Base-by-base conservation (phyloP, 1,140 invertebrate genomes). In the Leptopilina clavipes region DNA sequence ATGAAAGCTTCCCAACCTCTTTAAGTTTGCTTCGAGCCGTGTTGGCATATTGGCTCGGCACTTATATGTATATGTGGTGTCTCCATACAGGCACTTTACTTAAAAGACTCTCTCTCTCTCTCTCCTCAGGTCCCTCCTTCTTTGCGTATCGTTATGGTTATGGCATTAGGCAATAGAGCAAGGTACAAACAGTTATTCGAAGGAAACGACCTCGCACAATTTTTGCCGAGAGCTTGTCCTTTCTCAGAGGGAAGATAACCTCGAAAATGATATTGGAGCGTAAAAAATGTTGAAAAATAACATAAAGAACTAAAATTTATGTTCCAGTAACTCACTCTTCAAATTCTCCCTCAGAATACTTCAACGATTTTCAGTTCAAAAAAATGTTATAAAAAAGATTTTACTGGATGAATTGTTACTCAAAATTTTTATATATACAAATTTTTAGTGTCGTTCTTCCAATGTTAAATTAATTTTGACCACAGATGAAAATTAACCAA, bases 111-210 rank as follows among this genome's bases (percentile, higher is more conserved):
- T 59, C 74, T 72, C 71, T 74, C 56, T 74, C 70, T n/a, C n/a
- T n/a, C n/a, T n/a, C 76, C 65, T 80, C 80, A 31, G 71, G 77
- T 79, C 77, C 79, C 86, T 83, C 81, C 78, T 75, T 56, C 56
- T 12, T 19, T 80, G 76, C 76, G 80, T 85, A 85, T 85, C 83
- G 85, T 89, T 89, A 89, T 78, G 86, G 86, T 89, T 88, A 89
- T 85, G 86, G 83, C 81, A 85, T 85, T 84, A 83, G 83, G 86
- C 85, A 82, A 85, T 81, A 79, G 80, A 81, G 81, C 81, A 74
- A 79, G 81, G 82, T 88, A 87, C 85, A 89, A 89, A 87, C 85
- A 85, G 85, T 88, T 87, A 87, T 87, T 85, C 81, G 78, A 77
- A 74, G 78, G 81, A 80, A n/a, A 89, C 82, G 86, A 86, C 78